phyloP scores from a whole-genome alignment of 2,113 vertebrate genomes.

The Paramisgurnus dabryanus region DNA sequence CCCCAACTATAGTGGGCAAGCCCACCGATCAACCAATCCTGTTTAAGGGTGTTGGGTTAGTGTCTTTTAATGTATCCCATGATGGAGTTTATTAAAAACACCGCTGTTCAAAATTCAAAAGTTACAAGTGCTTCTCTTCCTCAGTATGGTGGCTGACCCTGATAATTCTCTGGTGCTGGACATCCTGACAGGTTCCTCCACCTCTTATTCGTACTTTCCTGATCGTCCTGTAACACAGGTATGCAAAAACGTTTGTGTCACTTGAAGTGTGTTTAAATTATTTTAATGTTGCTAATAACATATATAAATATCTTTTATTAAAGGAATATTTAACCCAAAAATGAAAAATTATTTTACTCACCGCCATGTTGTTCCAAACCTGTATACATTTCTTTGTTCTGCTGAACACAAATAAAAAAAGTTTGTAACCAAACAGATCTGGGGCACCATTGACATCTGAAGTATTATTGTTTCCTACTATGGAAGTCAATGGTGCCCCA shows the following conservation, averaged over 20 bases:
- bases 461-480: no score
- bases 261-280: no score
- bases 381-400: no score
- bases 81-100: background rate
- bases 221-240: slow-evolving; percentile 96
- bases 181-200: slow-evolving; percentile 96
- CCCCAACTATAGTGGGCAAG: slow-evolving; percentile 91
- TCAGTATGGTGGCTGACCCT: slow-evolving; percentile 96
- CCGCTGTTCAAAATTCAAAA: background rate
- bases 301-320: no score
- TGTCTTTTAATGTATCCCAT: background rate
- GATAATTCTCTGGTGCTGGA: slow-evolving; percentile 96
- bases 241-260: background rate
- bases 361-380: no score
- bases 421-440: no score
- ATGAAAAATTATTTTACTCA: no score
- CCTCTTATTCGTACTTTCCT: slow-evolving; percentile 94
- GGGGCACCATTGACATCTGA: no score
- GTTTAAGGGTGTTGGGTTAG: slow-evolving; percentile 96
- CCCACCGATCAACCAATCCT: slow-evolving; percentile 85
- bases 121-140: rapidly evolving
- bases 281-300: no score
- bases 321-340: no score
- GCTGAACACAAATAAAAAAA: no score
- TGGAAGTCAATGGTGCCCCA: no score